Evolutionary conservation across 2,797 vertebrate species (phyloP), one percentile per base, ranked within the genome.

Genomic region (Megalops cyprinoides): DNA sequence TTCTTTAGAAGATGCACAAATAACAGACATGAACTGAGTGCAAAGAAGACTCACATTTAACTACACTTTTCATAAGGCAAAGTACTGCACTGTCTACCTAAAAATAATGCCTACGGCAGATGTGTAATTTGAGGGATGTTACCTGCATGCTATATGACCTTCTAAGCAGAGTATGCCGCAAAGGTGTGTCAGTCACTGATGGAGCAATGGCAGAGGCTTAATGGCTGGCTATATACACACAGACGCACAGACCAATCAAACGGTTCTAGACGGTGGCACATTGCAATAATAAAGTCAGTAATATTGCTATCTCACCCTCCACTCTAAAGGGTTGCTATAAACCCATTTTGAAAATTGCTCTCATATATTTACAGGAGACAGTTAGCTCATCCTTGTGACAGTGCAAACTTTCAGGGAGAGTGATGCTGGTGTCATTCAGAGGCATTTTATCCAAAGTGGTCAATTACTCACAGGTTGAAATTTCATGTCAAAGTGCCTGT

Each of bases 261-360:
- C 71, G 89, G 90, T 86, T 89, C 84, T 88, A 79, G 87, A 91
- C 89, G 89, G 90, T 90, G 88, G 91, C 92, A 89, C 86, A 91
- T 92, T 88, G 92, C 92, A 91, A 91, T 93, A 93, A 95, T 94
- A 94, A 94, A 94, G 93, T 93, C 91, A 87, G 93, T 94, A 93
- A 94, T 95, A 94, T 95, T 92, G 85, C 94, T 91, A 92, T 93
- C 93, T 94, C 87, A 86, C 91, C 87, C 88, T 92, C 90, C 90
- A 92, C 93, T 93, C 94, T 90, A 90, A 92, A 93, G 93, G 93
- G 93, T 92, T 90, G 92, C 94, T 91, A 93, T 94, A 94, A 95
- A 94, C 92, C 94, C 92, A 94, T 95, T 95, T 94, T 78, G 87
- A 93, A 95, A 95, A 95, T 95, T 94, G 93, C 93, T 85, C 77